Conservation (phyloP, 2,113 vertebrate genomes). For the human region DNA sequence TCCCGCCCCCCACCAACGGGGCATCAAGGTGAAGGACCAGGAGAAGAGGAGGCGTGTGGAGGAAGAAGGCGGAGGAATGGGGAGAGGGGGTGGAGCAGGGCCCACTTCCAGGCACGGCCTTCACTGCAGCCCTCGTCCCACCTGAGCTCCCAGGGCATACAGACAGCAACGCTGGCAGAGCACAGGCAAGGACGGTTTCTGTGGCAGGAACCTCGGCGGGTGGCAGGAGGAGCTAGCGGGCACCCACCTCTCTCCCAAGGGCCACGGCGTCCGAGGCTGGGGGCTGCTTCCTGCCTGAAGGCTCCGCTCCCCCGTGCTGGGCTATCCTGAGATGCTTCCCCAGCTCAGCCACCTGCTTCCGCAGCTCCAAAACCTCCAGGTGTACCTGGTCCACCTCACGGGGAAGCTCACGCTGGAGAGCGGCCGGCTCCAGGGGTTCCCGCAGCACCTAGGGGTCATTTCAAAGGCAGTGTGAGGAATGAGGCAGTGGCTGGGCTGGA, state of each 20-base stretch:
- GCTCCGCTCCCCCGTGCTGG: slow-evolving; percentile 64
- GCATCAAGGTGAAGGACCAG: not conserved
- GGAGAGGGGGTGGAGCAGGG: not conserved
- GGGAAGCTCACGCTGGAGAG: slow-evolving; percentile 67
- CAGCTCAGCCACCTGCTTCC: slow-evolving; percentile 73
- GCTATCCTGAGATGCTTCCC: slow-evolving; percentile 71
- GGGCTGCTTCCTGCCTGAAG: slow-evolving; percentile 59
- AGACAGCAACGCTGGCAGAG: no score
- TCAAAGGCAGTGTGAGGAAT: not conserved
- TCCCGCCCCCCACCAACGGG: no score
- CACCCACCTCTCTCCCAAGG: slow-evolving; percentile 78
- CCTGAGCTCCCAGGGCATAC: not conserved
- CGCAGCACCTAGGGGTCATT: slow-evolving; percentile 68
- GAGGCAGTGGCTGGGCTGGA: not conserved
- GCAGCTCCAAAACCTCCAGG: slow-evolving; percentile 77
- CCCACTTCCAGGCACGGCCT: not conserved
- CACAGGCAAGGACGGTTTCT: not conserved
- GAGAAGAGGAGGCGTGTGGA: no score
- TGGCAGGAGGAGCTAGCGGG: not conserved
- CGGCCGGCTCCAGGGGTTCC: slow-evolving; percentile 70
- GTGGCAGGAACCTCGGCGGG: not conserved
- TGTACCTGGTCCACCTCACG: slow-evolving; percentile 72
- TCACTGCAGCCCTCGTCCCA: not conserved
- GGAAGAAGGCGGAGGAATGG: not conserved
- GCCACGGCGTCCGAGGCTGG: slow-evolving; percentile 60